Evolutionary conservation across 2,888 invertebrate genomes (phyloP).

Genomic region (Lithophane ornitopus): DNA sequence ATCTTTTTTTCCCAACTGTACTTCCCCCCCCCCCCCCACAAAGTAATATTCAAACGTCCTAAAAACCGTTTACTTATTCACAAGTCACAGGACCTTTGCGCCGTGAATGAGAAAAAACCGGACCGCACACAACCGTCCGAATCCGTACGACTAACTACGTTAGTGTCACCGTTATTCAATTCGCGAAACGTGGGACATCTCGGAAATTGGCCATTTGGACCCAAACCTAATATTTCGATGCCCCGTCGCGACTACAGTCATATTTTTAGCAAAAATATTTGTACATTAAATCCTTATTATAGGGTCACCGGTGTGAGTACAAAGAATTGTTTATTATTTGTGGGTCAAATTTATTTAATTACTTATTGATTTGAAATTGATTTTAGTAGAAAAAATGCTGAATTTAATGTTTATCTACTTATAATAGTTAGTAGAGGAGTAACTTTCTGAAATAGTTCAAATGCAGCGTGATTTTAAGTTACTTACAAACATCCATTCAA

Average conservation of each 20-base stretch:
- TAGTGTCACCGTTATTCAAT: conserved; percentile 64
- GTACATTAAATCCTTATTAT: conserved; percentile 59
- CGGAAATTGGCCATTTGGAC: conserved; percentile 68
- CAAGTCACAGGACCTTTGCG: neutral
- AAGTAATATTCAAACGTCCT: neutral
- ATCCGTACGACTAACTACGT: conserved; percentile 53
- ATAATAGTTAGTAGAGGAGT: neutral
- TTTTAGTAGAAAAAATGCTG: neutral
- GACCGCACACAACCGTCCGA: conserved; percentile 16
- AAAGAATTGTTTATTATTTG: conserved; percentile 25
- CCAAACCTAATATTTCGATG: conserved; percentile 65
- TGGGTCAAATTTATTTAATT: conserved; percentile 25
- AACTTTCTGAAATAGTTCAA: neutral
- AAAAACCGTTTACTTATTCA: conserved; percentile 44
- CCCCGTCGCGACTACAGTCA: conserved; percentile 44
- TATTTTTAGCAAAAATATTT: conserved; percentile 64
- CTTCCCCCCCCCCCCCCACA: neutral
- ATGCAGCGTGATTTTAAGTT: no score
- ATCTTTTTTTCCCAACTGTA: neutral
- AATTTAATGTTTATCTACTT: neutral
- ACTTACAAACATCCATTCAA: neutral
- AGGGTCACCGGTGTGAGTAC: conserved; percentile 24
- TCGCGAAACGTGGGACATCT: conserved; percentile 59
- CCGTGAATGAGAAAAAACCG: conserved; percentile 54
- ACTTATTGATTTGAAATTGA: neutral